Base-by-base conservation (phyloP, 2,113 vertebrate species). In the Lichenostomus cassidix region DNA sequence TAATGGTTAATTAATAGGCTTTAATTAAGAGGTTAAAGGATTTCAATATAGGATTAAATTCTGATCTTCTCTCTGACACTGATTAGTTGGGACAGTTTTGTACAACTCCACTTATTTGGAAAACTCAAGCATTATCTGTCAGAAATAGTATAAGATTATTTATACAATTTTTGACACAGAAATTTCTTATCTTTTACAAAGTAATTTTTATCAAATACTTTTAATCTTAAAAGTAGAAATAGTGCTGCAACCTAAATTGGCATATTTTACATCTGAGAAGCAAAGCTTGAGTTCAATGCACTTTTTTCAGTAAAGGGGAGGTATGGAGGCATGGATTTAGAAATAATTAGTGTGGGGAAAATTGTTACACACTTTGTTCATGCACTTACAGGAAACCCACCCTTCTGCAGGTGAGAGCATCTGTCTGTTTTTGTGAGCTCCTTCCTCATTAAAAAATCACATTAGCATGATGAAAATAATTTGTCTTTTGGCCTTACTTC, bases 1-100 rank as follows among this genome's bases (percentile, higher is more conserved):
- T 90, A 69, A 76, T 73, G 62, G 71, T 93, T 94, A 79, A 87
- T 78, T 91, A 82, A 83, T 80, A 93, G 74, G 25, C 28, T 92
- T 87, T 91, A 87, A 91, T 88, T 83, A 85, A 87, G 75, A 44
- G 22, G 39, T 56, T 94, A 85, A 91, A 73, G 58, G 49, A 87
- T 91, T 79, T 96, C 69, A 85, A 79, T 83, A 62, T 49, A 58
- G 46, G 65, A 85, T 73, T 88, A 63, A 78, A 90, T 93, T 92
- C 67, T 86, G 41, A 56, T 70, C 60, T 87, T 81, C 33, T 78
- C 18, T 73, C 46, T 93, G 46, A 55, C 55, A 37, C 58, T 64
- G 53, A 49, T 81, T 86, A 81, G 58, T 82, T 84, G 27, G 24
- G 10, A 25, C 80, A 18, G 16, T 77, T 83, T 90, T 93, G 67